Conservation (phyloP, 2,888 invertebrate genomes). For the Latrodectus elegans region DNA sequence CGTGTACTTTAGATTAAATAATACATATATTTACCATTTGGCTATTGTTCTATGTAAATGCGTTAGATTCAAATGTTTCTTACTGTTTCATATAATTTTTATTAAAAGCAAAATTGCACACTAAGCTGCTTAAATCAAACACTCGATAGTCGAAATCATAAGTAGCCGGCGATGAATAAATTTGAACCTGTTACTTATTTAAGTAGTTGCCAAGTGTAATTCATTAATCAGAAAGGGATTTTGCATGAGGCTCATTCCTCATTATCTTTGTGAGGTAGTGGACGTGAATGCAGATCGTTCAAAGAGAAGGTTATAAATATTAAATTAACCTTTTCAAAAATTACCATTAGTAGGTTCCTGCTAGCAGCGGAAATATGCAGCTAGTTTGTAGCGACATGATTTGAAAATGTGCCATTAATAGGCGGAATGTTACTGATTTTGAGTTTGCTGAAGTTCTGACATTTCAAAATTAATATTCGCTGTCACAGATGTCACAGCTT, state of each 20-base stretch:
- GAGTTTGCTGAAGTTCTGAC: neutral
- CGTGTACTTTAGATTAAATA: too few relatives aligned
- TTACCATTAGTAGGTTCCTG: neutral
- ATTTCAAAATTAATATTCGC: neutral
- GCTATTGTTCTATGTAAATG: too few relatives aligned
- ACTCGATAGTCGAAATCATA: neutral
- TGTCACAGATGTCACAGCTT: too few relatives aligned
- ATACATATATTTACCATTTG: too few relatives aligned
- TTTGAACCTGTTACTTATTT: constrained; percentile 2
- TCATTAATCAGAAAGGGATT: constrained; percentile 1
- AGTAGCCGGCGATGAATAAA: neutral
- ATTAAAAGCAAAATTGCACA: too few relatives aligned
- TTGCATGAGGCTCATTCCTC: neutral
- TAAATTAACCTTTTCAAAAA: constrained; percentile 5
- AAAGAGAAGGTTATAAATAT: constrained; percentile 5
- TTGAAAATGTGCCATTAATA: neutral
- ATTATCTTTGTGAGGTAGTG: neutral
- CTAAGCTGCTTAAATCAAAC: too few relatives aligned
- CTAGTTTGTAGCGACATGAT: neutral
- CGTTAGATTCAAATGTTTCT: too few relatives aligned
- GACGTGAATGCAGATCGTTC: neutral
- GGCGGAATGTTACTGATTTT: neutral
- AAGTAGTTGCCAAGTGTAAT: neutral
- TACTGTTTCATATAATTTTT: too few relatives aligned
- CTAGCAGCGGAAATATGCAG: neutral